Base-by-base conservation (phyloP, 2,113 vertebrate species). In the Phalacrocorax aristotelis region DNA sequence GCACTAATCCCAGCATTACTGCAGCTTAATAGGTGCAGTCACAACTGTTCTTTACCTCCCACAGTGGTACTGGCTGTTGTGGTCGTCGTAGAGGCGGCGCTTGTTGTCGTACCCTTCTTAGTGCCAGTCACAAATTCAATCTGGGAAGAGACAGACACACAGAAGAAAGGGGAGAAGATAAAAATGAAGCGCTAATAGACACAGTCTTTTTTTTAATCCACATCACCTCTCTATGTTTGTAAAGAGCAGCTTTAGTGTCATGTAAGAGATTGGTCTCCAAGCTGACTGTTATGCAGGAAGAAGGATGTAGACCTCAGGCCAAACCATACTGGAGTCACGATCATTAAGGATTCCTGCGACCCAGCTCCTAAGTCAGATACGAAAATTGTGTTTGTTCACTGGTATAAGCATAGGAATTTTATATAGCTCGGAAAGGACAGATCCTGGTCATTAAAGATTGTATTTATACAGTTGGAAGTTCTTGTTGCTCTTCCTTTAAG, bases 101-200 rank as follows among this genome's bases (percentile, higher is more conserved):
- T 99, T 93, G 98, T 98, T 15, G 99, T 99, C 76, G 99, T 99
- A 13, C 99, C 99, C 71, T 99, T 99, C 97, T 99, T 99, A 51
- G 99, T 99, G 92, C 99, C 99, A 0, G 99, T 99, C 94, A 99
- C 99, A 98, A 99, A 99, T 95, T 99, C 99, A 86, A 99, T 99
- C 99, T 99, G 93, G 62, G 92, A 87, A 85, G 55, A 18, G 20
- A 94, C 15, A 92, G 7, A 81, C 15, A 38, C 13, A 71, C 0
- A 11, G 27, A 25, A 89, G 34, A 79, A 80, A 66, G 14, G 29
- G 9, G 3, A 76, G 10, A 42, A 80, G 12, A 62, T 8, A 4
- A 83, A 91, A 64, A 36, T 6, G 0, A 78, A n/a, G 4, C 13
- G 18, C 77, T 80, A 79, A 60, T n/a, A 84, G 12, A 72, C 10